Evolutionary conservation across 2,888 invertebrate genomes (phyloP), one percentile per base, ranked within the genome.

Genomic region (Ochlodes sylvanus): DNA sequence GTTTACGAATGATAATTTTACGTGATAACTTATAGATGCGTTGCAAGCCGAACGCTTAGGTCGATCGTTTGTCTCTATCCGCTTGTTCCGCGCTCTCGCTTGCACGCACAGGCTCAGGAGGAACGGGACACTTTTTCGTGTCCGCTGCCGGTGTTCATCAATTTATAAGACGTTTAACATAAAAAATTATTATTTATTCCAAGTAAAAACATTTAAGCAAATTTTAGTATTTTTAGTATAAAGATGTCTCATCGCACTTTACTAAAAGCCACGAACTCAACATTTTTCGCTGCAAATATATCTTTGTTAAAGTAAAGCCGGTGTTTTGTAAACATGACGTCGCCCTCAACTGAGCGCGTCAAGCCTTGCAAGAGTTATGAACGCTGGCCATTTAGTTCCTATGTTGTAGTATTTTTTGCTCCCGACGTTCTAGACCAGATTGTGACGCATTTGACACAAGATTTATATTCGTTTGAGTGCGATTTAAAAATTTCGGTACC

Each of bases 241-340:
- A 61, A 34, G 15, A 62, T 41, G 52, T 65, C 17, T 32, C 41
- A 32, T 56, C 44, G 64, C 63, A 52, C 50, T 66, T 41, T 42
- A 54, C 47, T 27, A 52, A 34, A 44, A 14, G 32, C 12, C 44
- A 58, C 42, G 66, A 32, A 32, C 52, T 21, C 63, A 15, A 63
- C 42, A 60, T 60, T 66, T 60, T 66, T 54, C 60, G 66, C 54
- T 61, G 67, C 61, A 61, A 68, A 68, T 68, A 56, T 62, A 62
- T 68, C 67, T 47, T 68, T 68, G 62, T 68, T 68, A 62, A 41
- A 68, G 67, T 68, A 68, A 54, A 68, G 67, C 60, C 67, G 56
- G 67, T 68, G 67, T 68, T 68, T 68, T 68, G 67, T 68, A 47
- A 68, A 68, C 67, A 62, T 68, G 67, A 68, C 67, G 56, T 62